Percentiles rank a stretch among this genome's conserved stretches.
phyloP scores from a whole-genome alignment of 1,140 invertebrate genomes.

The Aphelinus certus region DNA sequence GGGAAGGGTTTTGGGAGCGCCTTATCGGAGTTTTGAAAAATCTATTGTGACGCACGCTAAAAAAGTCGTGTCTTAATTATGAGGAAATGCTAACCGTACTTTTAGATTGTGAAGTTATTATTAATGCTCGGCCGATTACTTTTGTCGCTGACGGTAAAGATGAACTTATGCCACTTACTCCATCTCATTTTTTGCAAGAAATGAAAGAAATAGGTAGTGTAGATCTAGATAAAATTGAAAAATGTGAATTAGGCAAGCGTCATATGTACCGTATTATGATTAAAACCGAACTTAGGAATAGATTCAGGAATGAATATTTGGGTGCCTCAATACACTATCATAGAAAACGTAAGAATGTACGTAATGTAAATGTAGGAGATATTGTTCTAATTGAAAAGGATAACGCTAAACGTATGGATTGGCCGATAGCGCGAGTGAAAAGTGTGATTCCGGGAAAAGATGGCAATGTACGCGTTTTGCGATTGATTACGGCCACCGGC shows the following conservation, averaged over 20 bases:
- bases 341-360: background rate
- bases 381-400: constrained; percentile 9
- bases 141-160: constrained; percentile 1
- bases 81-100: background rate
- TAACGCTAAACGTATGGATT: background rate
- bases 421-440: constrained; percentile 7
- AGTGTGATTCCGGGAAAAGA: background rate
- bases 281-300: constrained; percentile 42
- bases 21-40: too few species aligned
- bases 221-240: constrained; percentile 42
- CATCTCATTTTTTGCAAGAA: constrained; percentile 47
- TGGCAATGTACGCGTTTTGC: background rate
- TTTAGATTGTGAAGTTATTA: background rate
- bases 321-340: background rate
- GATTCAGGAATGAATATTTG: constrained; percentile 15
- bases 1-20: background rate
- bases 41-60: background rate
- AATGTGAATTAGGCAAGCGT: background rate
- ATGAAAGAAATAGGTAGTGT: constrained; percentile 39
- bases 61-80: too few species aligned
- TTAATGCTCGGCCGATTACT: background rate
- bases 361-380: constrained; percentile 1
- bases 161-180: background rate
- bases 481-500: background rate
- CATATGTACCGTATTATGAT: constrained; percentile 31